A percentile compares a stretch with the other conserved stretches of the same genome.
These are phyloP conservation scores for Nymphalis urticae DNA, from an alignment of 2,888 invertebrate species.

Conservation along the genomic window DNA sequence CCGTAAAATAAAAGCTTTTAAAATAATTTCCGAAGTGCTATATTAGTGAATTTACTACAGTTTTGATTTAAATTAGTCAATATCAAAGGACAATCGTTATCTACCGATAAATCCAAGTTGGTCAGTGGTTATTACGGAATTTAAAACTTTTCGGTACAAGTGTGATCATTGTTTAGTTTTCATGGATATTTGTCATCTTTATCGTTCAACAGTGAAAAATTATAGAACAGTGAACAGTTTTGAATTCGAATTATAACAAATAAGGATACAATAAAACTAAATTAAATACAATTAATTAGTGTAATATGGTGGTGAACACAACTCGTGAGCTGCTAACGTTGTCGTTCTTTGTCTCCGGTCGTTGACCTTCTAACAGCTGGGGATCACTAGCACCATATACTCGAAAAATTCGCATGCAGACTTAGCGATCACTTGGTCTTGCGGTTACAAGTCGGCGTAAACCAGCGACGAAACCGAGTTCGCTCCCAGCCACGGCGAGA, in stretches of 20 bases:
- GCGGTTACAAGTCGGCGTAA: slow-evolving; percentile 6
- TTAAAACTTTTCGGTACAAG: slow-evolving; percentile 1
- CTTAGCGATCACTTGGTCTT: slow-evolving; percentile 12
- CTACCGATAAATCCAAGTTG: background rate
- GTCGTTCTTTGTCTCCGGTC: too few relatives aligned
- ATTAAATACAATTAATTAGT: too few relatives aligned
- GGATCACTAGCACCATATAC: slow-evolving; percentile 8
- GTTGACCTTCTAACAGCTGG: slow-evolving; percentile 13
- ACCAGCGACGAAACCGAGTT: background rate
- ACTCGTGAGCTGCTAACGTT: too few relatives aligned
- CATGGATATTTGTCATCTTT: slow-evolving; percentile 10
- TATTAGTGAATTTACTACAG: too few relatives aligned
- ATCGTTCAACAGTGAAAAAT: slow-evolving; percentile 13
- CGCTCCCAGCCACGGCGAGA: slow-evolving; percentile 9
- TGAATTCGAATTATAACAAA: slow-evolving; percentile 8
- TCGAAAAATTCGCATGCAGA: slow-evolving; percentile 11
- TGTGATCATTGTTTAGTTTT: background rate
- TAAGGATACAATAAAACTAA: slow-evolving; percentile 6
- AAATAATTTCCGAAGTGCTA: background rate
- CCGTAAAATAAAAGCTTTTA: slow-evolving; percentile 1
- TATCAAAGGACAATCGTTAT: slow-evolving; percentile 1
- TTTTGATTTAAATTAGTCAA: slow-evolving; percentile 1
- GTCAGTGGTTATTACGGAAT: background rate
- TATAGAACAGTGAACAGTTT: slow-evolving; percentile 14
- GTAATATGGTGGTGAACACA: too few relatives aligned